Evolutionary conservation across 2,797 vertebrate genomes (phyloP), one percentile per base, ranked within the genome.

Genomic region (Labroides dimidiatus): DNA sequence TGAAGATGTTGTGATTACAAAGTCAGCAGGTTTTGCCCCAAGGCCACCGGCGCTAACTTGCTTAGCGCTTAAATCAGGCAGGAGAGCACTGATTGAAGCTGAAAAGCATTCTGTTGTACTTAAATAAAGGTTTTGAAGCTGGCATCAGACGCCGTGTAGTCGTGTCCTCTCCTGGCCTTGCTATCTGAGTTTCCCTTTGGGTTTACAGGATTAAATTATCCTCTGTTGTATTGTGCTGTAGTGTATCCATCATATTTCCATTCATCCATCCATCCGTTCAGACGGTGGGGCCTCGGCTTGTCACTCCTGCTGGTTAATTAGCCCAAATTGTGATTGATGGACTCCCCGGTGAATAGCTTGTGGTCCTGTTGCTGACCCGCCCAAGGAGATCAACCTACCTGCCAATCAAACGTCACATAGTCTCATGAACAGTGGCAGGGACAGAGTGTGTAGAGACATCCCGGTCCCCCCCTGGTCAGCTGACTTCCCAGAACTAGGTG

Each of bases 271-370:
- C 76, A 39, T 75, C 77, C 64, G 9, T 48, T 48, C 80, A 77
- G 69, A 73, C 74, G 54, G 21, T 11, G 53, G 47, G 47, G 49
- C 53, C 64, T 63, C 44, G 44, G 69, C 84, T 67, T 72, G 81
- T 86, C 84, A 50, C 71, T 80, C 58, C 71, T 69, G 84, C 78
- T 72, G 83, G 51, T 78, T 90, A 90, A 92, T 91, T 84, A 86
- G 82, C 67, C 80, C 65, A 86, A 86, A 89, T 80, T 71, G 85
- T 90, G 88, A 91, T 84, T 87, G 88, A 91, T 91, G 77, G 80
- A 76, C 62, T 88, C 82, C 73, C 66, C 6, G 49, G 75, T 76
- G 84, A 90, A 76, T 85, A 61, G 69, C 50, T 43, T 54, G 85
- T 21, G 64, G 76, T 78, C 52, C 39, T 0, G 44, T 47, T 13